A percentile compares a stretch with the other conserved stretches of the same genome.
Conservation (phyloP, 2,888 invertebrate genomes). For the Caenorhabditis afra region DNA sequence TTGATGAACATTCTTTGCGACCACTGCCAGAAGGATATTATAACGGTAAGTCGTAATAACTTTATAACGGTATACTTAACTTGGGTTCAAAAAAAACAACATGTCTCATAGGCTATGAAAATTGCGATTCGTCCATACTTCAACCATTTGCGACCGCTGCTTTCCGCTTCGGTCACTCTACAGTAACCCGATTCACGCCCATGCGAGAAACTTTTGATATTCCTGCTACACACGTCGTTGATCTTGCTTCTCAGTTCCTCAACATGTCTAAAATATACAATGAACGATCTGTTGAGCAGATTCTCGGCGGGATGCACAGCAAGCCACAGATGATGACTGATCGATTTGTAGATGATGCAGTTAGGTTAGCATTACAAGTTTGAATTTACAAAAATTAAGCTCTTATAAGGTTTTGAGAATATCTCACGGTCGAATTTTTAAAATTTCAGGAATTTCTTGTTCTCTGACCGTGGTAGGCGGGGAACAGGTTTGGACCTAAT, state of each 20-base stretch:
- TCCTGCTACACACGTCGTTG: constrained; percentile 59
- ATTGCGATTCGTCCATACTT: constrained; percentile 91
- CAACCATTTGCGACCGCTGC: constrained; percentile 94
- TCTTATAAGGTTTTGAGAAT: too few species aligned
- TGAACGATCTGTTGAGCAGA: constrained; percentile 72
- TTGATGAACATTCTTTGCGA: constrained; percentile 90
- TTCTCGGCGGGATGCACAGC: constrained; percentile 77
- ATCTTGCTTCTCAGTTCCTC: constrained; percentile 91
- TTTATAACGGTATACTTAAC: too few species aligned
- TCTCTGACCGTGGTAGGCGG: constrained; percentile 86
- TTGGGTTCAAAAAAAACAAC: too few species aligned
- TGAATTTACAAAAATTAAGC: too few species aligned
- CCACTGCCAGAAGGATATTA: constrained; percentile 84
- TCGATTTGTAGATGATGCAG: constrained; percentile 70
- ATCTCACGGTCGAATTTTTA: too few species aligned
- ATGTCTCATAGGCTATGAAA: constrained; percentile 78
- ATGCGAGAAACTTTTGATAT: constrained; percentile 27
- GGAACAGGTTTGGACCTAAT: constrained; percentile 90
- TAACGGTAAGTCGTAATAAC: too few species aligned
- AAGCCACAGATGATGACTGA: constrained; percentile 78
- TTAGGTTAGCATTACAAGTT: constrained; percentile 50
- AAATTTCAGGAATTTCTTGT: constrained; percentile 63
- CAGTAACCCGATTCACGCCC: constrained; percentile 60
- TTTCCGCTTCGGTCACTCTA: constrained; percentile 87
- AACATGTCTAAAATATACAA: constrained; percentile 80